These are phyloP conservation scores for Alosa sapidissima DNA, from an alignment of 2,797 vertebrate genomes.

Conservation along the genomic window DNA sequence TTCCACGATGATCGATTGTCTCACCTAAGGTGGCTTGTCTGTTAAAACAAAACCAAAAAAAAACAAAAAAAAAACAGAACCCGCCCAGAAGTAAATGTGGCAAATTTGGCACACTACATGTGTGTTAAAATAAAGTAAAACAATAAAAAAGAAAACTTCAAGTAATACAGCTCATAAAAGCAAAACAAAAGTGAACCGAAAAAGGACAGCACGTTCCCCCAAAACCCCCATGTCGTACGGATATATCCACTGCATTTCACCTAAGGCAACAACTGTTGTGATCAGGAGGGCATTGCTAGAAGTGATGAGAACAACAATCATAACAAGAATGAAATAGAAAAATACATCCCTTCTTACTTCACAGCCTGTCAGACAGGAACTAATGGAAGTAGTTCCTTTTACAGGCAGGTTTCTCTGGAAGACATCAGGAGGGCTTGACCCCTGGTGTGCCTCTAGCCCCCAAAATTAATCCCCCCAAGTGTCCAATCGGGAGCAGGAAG, in stretches of 20 bases:
- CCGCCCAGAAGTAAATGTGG: slow-evolving; percentile 45
- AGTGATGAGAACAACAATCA: background rate
- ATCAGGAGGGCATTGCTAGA: background rate
- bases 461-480: background rate
- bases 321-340: slow-evolving; percentile 21
- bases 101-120: slow-evolving; percentile 69
- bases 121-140: slow-evolving; percentile 55
- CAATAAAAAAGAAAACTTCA: slow-evolving; percentile 35
- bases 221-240: slow-evolving; percentile 31
- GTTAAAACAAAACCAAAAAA: slow-evolving; percentile 40
- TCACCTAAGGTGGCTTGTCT: slow-evolving; percentile 57
- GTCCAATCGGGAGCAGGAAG: slow-evolving; percentile 16
- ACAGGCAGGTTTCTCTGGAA: slow-evolving; percentile 41
- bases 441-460: background rate
- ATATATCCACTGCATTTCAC: slow-evolving; percentile 17
- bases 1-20: slow-evolving; percentile 64
- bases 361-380: background rate
- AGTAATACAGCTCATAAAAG: slow-evolving; percentile 49
- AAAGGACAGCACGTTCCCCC: background rate
- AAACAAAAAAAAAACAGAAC: slow-evolving; percentile 40
- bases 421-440: slow-evolving; percentile 40
- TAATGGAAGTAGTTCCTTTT: slow-evolving; percentile 13
- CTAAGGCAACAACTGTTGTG: slow-evolving; percentile 19
- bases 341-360: slow-evolving; percentile 13
- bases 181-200: slow-evolving; percentile 1